Conservation (phyloP, 2,113 vertebrate species). For the Nesospiza acunhae region DNA sequence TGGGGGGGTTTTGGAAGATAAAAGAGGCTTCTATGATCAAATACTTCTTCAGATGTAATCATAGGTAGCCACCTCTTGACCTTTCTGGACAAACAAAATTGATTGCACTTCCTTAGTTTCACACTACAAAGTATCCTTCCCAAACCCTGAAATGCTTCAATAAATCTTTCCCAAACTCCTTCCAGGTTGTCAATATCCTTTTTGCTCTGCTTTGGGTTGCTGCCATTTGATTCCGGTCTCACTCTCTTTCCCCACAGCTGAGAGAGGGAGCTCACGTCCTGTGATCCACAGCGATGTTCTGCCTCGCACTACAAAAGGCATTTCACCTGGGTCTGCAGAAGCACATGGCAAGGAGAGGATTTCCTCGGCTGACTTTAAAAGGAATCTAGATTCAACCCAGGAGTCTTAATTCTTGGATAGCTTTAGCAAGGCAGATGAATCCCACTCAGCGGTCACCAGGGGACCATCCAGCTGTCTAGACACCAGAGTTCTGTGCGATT, state of each 20-base stretch:
- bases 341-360: not conserved
- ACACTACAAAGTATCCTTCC: not conserved
- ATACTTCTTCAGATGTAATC: not conserved
- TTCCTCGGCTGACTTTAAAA: not conserved
- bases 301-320: not conserved
- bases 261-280: not conserved
- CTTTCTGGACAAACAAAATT: slow-evolving; percentile 4
- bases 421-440: not conserved
- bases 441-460: not conserved
- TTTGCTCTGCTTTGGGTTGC: not conserved
- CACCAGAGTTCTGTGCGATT: rapidly evolving
- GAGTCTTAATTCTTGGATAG: not conserved
- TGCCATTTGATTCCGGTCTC: not conserved
- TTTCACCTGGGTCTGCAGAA: not conserved
- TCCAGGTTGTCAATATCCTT: not conserved
- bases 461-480: slow-evolving; percentile 5
- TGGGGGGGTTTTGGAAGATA: not conserved
- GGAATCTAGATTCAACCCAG: not conserved
- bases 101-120: not conserved
- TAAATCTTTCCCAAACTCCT: not conserved
- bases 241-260: not conserved
- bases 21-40: slow-evolving; percentile 2
- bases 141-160: not conserved
- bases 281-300: not conserved
- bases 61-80: slow-evolving; percentile 1